A percentile compares a stretch with the other conserved stretches of the same genome.
Evolutionary conservation across 2,888 invertebrate species (phyloP).

Genomic region (Mellilla xanthometata): DNA sequence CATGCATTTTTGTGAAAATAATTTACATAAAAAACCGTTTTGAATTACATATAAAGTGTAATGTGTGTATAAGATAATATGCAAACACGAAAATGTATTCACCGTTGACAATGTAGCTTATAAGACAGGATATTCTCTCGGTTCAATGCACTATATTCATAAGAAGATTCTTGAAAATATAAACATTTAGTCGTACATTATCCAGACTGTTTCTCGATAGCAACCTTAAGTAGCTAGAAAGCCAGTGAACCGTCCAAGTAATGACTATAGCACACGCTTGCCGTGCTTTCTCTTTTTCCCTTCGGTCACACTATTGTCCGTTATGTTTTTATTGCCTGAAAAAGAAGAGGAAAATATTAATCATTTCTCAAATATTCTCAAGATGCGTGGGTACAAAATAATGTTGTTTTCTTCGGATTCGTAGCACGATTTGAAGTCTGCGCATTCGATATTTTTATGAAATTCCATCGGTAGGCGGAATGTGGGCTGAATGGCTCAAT

Average conservation of each 20-base stretch:
- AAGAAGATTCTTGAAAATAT: too few species aligned
- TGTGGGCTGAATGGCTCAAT: conserved; percentile 8
- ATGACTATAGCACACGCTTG: conserved; percentile 61
- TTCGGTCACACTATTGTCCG: conserved; percentile 69
- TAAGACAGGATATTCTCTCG: too few species aligned
- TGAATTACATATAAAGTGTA: too few species aligned
- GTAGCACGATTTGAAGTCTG: too few species aligned
- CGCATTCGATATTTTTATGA: conserved; percentile 3
- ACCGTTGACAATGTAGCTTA: too few species aligned
- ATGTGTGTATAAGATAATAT: too few species aligned
- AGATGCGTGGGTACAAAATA: not conserved
- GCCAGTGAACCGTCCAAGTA: conserved; percentile 39
- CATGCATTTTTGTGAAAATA: too few species aligned
- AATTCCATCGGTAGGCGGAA: conserved; percentile 7
- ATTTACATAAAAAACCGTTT: too few species aligned
- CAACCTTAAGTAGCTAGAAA: conserved; percentile 34
- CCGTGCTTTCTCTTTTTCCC: conserved; percentile 49
- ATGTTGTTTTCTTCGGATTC: too few species aligned
- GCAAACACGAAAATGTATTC: too few species aligned
- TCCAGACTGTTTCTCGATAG: conserved; percentile 13
- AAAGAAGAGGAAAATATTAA: conserved; percentile 28
- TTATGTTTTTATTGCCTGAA: conserved; percentile 69
- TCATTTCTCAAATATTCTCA: not conserved
- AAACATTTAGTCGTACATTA: not conserved
- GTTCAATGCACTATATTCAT: too few species aligned